A percentile compares a stretch with the other conserved stretches of the same genome.
Conservation (phyloP, 2,888 invertebrate genomes). For the Nemoura dubitans region DNA sequence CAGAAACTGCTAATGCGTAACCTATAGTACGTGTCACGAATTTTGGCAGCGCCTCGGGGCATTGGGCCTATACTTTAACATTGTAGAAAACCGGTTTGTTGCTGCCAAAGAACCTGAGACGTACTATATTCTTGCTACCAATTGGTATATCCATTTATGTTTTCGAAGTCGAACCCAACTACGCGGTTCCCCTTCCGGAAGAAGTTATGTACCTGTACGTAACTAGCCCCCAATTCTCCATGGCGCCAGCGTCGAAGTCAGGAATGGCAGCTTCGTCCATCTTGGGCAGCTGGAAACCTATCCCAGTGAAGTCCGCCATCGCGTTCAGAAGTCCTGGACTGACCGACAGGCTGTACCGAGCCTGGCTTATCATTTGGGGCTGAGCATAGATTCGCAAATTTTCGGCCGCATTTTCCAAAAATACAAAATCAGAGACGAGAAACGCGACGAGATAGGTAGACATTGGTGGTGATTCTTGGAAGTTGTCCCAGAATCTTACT, state of each 20-base stretch:
- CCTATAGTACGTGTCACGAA: no score
- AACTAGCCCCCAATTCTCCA: constrained; percentile 79
- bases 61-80: no score
- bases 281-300: constrained; percentile 60
- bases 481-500: constrained; percentile 23
- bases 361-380: constrained; percentile 53
- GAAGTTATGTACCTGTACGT: constrained; percentile 73
- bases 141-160: no score
- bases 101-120: no score
- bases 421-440: constrained; percentile 46
- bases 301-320: constrained; percentile 59
- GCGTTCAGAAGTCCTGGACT: constrained; percentile 56
- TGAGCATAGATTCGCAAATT: constrained; percentile 35
- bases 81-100: no score
- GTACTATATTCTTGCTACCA: no score
- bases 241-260: constrained; percentile 59
- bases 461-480: constrained; percentile 27
- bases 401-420: constrained; percentile 36
- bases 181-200: no score
- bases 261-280: constrained; percentile 61
- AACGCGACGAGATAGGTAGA: constrained; percentile 46
- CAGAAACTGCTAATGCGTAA: no score
- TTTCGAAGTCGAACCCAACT: no score
- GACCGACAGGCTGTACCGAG: constrained; percentile 61
- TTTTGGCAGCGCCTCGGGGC: no score